A percentile compares a stretch with the other conserved stretches of the same genome.
Conservation (phyloP, 2,113 vertebrate genomes). For the Myiopsitta monachus region DNA sequence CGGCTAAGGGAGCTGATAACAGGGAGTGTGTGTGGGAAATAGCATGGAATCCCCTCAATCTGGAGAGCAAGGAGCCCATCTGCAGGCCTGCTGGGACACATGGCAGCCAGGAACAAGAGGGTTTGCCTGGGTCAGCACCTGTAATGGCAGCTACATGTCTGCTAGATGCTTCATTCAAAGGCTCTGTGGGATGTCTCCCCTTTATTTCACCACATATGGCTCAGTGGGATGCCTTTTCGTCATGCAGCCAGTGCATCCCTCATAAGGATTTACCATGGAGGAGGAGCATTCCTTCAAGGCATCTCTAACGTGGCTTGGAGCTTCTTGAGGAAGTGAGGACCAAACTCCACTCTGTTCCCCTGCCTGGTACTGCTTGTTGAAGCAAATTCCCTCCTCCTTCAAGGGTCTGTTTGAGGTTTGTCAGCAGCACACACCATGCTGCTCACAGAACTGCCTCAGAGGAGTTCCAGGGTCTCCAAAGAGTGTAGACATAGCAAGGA, state of each 20-base stretch:
- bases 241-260: neutral
- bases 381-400: neutral
- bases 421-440: neutral
- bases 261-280: neutral
- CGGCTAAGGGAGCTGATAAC: neutral
- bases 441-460: neutral
- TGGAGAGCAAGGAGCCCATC: fast-evolving
- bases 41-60: fast-evolving
- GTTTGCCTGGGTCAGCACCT: conserved; percentile 15
- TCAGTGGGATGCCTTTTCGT: neutral
- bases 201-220: neutral
- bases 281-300: neutral
- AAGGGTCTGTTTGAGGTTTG: neutral
- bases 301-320: neutral
- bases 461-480: neutral
- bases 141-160: conserved; percentile 25
- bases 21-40: neutral
- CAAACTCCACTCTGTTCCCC: neutral
- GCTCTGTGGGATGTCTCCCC: neutral
- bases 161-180: neutral
- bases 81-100: neutral
- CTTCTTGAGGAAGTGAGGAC: neutral
- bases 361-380: neutral
- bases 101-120: conserved; percentile 13
- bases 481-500: neutral